Conservation (phyloP, 53 echinoderm and acorn worm species). For the Arbacia lixula region DNA sequence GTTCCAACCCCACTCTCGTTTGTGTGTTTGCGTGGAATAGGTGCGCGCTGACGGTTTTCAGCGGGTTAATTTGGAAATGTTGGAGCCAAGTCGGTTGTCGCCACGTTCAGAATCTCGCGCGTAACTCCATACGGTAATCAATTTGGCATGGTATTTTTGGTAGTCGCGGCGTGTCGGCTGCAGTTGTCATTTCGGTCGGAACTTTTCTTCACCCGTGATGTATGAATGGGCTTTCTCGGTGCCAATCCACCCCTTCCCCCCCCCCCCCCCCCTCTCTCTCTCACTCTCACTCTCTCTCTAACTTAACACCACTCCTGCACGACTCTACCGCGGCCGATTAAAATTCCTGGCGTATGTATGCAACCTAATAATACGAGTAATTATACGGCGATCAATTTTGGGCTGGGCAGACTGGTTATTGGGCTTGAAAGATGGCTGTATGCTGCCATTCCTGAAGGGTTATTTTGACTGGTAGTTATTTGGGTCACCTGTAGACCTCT, state of each 20-base stretch:
- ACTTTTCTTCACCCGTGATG: slow-evolving; percentile 11
- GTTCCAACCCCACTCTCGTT: not conserved
- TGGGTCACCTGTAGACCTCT: slow-evolving; percentile 5
- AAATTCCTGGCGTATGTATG: slow-evolving; percentile 53
- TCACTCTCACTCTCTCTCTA: too few relatives aligned
- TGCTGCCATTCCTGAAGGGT: not conserved
- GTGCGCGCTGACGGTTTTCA: not conserved
- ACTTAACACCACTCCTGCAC: not conserved
- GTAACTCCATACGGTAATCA: slow-evolving; percentile 42
- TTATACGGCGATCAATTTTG: slow-evolving; percentile 52
- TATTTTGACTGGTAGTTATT: slow-evolving; percentile 37
- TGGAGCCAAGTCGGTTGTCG: slow-evolving; percentile 18
- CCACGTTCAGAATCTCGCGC: slow-evolving; percentile 17
- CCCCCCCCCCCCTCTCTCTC: too few relatives aligned
- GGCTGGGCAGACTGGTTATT: slow-evolving; percentile 25
- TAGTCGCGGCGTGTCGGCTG: not conserved
- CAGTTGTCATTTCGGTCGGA: slow-evolving; percentile 1
- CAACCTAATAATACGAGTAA: slow-evolving; percentile 51
- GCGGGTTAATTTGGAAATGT: not conserved
- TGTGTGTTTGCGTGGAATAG: not conserved
- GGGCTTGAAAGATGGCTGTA: slow-evolving; percentile 26
- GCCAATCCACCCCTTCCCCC: too few relatives aligned
- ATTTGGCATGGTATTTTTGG: slow-evolving; percentile 44
- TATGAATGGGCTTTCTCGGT: not conserved
- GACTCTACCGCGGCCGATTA: slow-evolving; percentile 31